Evolutionary conservation across 2,888 invertebrate species (phyloP), one percentile per base, ranked within the genome.

Genomic region (Neuroscelio doddi): DNA sequence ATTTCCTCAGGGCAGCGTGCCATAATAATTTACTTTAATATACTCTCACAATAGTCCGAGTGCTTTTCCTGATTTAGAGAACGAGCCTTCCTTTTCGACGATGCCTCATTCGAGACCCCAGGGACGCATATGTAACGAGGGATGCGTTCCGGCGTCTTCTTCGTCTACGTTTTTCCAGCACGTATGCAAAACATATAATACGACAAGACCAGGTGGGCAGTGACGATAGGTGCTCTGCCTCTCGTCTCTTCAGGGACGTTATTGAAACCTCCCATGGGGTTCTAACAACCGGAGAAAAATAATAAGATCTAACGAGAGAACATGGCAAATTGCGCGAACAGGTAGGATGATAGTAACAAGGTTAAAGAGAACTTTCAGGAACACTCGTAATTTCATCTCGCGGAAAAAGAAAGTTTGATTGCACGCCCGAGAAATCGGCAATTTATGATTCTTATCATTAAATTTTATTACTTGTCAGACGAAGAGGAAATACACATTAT

Each of bases 31-130:
- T 80, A 80, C 75, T 75, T 74, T 80, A 80, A 80, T 80, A 78
- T 78, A 80, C 79, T 80, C 77, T 75, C 78, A 68, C 69, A 74
- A 77, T 78, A 75, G 77, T 71, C 73, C 73, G 74, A 67, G 70
- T 70, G 79, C 78, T 78, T 80, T 77, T 75, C 74, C 80, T 80
- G 78, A 79, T 80, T 80, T 79, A 78, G 74, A 78, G 79, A 76
- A 74, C 73, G 66, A 65, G 68, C 71, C 73, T 76, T 70, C 71
- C 73, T 78, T 77, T 78, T 74, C 68, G 76, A 75, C 79, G 73
- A 78, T 79, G 68, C 76, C 68, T 79, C 80, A 80, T 80, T 75
- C 75, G 39, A 70, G 69, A 66, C 80, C 76, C 80, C 62, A 59
- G 80, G 80, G 80, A 80, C 71, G 74, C 80, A 80, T 79, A 71